Conservation (phyloP, 2,113 vertebrate species). For the Furnarius figulus region DNA sequence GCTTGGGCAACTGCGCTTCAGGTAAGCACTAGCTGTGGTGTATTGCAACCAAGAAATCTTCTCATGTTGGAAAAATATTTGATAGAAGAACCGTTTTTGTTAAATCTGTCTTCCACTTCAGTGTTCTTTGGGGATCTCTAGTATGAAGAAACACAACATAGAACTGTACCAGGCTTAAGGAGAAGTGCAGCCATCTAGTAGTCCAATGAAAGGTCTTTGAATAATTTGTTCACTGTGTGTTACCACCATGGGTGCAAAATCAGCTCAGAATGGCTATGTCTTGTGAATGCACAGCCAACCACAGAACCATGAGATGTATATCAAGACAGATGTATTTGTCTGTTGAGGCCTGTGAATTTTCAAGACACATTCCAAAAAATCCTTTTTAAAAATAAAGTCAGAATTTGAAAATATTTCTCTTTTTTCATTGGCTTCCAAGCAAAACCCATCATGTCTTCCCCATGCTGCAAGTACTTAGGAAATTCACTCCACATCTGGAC, state of each 20-base stretch:
- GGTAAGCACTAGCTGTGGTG: neutral
- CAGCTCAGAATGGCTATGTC: neutral
- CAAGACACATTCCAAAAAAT: neutral
- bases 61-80: neutral
- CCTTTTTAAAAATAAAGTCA: neutral
- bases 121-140: neutral
- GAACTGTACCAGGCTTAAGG: neutral
- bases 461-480: neutral
- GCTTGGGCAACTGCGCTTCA: neutral
- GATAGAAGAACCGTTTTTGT: neutral
- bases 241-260: neutral
- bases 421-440: conserved; percentile 24
- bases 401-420: conserved; percentile 10
- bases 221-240: neutral
- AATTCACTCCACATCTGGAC: conserved; percentile 31
- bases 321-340: neutral
- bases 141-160: neutral
- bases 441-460: conserved; percentile 6
- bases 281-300: neutral
- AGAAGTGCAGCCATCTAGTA: neutral
- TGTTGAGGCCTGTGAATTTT: conserved; percentile 32
- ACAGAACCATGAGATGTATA: neutral
- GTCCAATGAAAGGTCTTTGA: neutral
- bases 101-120: neutral
- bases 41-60: neutral